These are phyloP conservation scores for Buphagus erythrorhynchus DNA, from an alignment of 2,797 vertebrate genomes.

Conservation along the genomic window DNA sequence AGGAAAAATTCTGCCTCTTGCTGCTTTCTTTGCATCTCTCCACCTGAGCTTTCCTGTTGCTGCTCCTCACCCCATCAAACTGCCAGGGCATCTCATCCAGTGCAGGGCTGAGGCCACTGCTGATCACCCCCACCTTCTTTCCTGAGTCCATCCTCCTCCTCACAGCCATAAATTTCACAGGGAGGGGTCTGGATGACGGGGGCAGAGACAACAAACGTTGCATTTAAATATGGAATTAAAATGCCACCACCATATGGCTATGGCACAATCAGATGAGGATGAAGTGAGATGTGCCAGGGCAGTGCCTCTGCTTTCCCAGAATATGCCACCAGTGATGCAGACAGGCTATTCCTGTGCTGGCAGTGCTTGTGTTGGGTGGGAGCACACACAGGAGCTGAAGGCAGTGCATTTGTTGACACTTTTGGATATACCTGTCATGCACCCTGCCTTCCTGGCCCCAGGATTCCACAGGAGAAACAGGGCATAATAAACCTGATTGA, in stretches of 20 bases:
- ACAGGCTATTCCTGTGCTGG: constrained; percentile 17
- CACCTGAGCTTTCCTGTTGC: neutral
- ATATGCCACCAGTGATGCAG: constrained; percentile 6
- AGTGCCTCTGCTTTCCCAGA: constrained; percentile 15
- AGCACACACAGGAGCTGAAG: neutral
- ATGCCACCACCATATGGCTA: neutral
- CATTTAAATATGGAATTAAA: neutral
- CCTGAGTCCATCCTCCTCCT: neutral
- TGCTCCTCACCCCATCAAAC: neutral
- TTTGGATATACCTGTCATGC: constrained; percentile 44
- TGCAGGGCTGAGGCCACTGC: neutral
- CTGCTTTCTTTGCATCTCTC: neutral
- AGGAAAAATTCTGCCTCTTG: neutral
- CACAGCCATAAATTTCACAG: neutral
- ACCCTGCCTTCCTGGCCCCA: constrained; percentile 26
- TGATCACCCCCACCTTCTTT: neutral
- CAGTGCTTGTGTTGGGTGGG: neutral
- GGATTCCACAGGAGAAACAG: constrained; percentile 28
- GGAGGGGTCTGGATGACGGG: neutral
- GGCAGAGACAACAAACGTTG: neutral
- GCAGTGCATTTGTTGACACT: constrained; percentile 1
- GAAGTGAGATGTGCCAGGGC: neutral
- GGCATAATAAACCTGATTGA: constrained; percentile 69
- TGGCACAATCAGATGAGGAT: neutral
- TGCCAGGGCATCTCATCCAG: neutral